Evolutionary conservation across 2,113 vertebrate species (phyloP).

Genomic region (Chunga burmeisteri): DNA sequence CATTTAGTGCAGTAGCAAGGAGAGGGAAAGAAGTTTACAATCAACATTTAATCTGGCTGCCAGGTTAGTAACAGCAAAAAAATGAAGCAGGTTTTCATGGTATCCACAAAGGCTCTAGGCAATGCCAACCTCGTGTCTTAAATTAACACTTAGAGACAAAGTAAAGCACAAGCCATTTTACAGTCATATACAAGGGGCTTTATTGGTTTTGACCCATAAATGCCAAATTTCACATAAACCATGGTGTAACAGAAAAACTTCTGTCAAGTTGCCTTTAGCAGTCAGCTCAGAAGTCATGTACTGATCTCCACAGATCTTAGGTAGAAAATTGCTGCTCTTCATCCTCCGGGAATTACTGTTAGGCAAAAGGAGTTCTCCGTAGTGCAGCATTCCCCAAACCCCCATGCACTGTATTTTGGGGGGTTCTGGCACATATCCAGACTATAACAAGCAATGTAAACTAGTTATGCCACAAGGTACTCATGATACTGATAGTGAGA

Average conservation of each 20-base stretch:
- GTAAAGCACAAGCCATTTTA: background rate
- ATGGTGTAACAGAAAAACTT: background rate
- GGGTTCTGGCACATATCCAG: background rate
- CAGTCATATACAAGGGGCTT: background rate
- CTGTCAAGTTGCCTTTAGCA: background rate
- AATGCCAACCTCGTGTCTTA: background rate
- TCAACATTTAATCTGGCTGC: background rate
- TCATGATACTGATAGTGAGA: background rate
- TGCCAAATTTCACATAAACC: background rate
- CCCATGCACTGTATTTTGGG: background rate
- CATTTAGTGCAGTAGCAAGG: background rate
- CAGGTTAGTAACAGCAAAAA: background rate
- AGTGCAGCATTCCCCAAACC: background rate
- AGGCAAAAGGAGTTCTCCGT: background rate
- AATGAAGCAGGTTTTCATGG: background rate
- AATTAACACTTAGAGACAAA: background rate
- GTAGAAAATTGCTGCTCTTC: background rate
- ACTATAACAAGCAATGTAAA: background rate
- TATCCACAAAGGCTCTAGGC: background rate
- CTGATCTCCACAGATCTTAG: background rate
- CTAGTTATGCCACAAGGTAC: background rate
- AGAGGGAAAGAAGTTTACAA: background rate
- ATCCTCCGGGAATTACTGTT: background rate
- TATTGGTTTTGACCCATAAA: conserved; percentile 8
- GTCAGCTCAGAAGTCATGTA: background rate